These are phyloP conservation scores for Anthonomus grandis DNA, from an alignment of 1,140 invertebrate species.

Conservation along the genomic window DNA sequence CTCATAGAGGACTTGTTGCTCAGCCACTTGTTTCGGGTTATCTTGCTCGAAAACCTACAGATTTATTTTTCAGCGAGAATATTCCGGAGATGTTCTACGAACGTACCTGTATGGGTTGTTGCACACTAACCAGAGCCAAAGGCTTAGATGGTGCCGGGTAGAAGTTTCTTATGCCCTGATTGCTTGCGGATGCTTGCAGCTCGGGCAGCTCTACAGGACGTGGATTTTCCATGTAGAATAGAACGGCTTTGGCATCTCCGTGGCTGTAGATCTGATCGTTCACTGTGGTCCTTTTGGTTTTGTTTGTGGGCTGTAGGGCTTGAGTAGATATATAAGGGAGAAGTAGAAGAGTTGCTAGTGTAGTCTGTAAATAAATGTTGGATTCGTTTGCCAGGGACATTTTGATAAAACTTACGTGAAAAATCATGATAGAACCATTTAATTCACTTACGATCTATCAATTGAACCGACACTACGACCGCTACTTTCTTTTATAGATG, in stretches of 20 bases:
- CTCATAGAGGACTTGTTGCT: constrained; percentile 39
- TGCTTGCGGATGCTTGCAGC: constrained; percentile 11
- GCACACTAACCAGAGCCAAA: constrained; percentile 9
- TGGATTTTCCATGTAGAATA: constrained; percentile 19
- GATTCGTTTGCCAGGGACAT: background rate
- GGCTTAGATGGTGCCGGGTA: background rate
- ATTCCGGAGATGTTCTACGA: background rate
- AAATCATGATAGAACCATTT: constrained; percentile 5
- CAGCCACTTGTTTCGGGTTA: constrained; percentile 33
- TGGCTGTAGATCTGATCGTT: constrained; percentile 10
- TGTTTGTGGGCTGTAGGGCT: background rate
- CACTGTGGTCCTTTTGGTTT: constrained; percentile 2
- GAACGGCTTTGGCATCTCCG: constrained; percentile 7
- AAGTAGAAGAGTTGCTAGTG: no score
- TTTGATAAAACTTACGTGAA: background rate
- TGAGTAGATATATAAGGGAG: no score
- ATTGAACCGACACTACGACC: background rate
- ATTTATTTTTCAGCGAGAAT: background rate
- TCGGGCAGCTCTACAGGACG: background rate
- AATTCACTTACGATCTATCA: background rate
- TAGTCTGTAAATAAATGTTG: no score
- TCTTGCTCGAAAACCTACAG: constrained; percentile 27
- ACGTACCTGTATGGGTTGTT: constrained; percentile 14
- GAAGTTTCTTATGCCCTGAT: constrained; percentile 1
- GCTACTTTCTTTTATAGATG: constrained; percentile 1